Percentiles rank a stretch among this genome's conserved stretches.
Evolutionary conservation across 2,888 invertebrate species (phyloP).

Genomic region (Hyppa rectilinea): DNA sequence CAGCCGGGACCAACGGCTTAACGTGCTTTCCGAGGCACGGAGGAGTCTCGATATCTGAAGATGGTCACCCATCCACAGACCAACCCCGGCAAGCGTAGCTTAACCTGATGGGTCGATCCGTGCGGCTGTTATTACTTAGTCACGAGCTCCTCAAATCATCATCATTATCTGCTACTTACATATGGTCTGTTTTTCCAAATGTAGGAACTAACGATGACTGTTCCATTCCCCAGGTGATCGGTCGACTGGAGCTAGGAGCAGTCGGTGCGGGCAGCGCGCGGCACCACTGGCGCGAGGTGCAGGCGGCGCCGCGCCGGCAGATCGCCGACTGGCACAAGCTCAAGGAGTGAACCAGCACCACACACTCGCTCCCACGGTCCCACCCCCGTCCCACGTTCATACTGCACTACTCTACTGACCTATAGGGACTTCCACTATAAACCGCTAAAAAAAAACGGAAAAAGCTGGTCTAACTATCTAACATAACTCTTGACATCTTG

Average conservation of each 20-base stretch:
- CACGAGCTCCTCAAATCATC: too few species aligned
- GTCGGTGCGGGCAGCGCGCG: constrained; percentile 95
- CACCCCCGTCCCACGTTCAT: constrained; percentile 33
- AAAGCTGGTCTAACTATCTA: neutral
- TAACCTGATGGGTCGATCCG: too few species aligned
- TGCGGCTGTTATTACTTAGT: too few species aligned
- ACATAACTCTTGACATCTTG: too few species aligned
- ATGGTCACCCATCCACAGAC: too few species aligned
- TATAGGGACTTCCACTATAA: neutral
- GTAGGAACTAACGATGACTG: neutral
- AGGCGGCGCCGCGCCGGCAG: constrained; percentile 98
- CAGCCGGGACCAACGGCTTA: too few species aligned
- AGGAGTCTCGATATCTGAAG: too few species aligned
- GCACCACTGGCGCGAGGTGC: constrained; percentile 99
- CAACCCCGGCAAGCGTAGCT: too few species aligned
- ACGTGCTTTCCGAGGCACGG: too few species aligned
- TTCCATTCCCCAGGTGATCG: constrained; percentile 94
- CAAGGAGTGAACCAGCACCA: constrained; percentile 92
- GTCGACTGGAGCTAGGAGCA: constrained; percentile 97
- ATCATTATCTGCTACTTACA: neutral
- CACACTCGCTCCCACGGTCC: neutral
- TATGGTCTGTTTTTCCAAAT: too few species aligned
- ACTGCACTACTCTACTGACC: constrained; percentile 40
- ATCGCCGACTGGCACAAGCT: constrained; percentile 99
- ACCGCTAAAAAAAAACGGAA: neutral